These are phyloP conservation scores for Drosophila teissieri DNA, from an alignment of 1,140 invertebrate genomes.

Conservation along the genomic window DNA sequence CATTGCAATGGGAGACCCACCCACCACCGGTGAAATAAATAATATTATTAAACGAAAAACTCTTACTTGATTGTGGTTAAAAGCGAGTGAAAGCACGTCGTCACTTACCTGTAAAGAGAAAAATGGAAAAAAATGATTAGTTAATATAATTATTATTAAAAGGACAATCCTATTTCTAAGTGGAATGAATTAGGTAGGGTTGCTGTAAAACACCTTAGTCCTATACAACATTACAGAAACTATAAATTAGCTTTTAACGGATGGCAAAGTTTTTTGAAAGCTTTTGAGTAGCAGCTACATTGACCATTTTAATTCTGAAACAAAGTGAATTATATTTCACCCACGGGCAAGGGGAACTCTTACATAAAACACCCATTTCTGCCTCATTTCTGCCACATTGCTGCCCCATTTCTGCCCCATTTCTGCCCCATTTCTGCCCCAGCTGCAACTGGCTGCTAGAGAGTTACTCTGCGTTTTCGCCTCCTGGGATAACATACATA, in stretches of 20 bases:
- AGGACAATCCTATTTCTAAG: not conserved
- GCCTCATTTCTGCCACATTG: too few species aligned
- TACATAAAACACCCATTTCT: not conserved
- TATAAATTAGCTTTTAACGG: not conserved
- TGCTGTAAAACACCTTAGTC: too few species aligned
- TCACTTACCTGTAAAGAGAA: constrained; percentile 81
- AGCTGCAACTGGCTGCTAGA: constrained; percentile 2
- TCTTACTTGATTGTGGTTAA: constrained; percentile 82
- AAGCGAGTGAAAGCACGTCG: constrained; percentile 79
- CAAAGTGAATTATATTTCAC: constrained; percentile 5
- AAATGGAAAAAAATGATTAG: constrained; percentile 12
- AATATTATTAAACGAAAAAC: constrained; percentile 21
- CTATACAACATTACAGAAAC: not conserved
- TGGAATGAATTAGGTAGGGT: too few species aligned
- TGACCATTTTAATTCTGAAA: constrained; percentile 14
- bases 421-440: not conserved
- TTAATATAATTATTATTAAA: not conserved
- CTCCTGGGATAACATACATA: constrained; percentile 49
- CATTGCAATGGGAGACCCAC: constrained; percentile 1
- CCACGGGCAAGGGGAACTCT: not conserved
- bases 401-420: not conserved
- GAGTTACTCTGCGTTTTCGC: constrained; percentile 1
- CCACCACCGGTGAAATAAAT: constrained; percentile 11
- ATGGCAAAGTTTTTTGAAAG: not conserved
- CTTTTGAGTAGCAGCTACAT: too few species aligned